Evolutionary conservation across 2,888 invertebrate species (phyloP).

Genomic region (Drosophila ezoana): DNA sequence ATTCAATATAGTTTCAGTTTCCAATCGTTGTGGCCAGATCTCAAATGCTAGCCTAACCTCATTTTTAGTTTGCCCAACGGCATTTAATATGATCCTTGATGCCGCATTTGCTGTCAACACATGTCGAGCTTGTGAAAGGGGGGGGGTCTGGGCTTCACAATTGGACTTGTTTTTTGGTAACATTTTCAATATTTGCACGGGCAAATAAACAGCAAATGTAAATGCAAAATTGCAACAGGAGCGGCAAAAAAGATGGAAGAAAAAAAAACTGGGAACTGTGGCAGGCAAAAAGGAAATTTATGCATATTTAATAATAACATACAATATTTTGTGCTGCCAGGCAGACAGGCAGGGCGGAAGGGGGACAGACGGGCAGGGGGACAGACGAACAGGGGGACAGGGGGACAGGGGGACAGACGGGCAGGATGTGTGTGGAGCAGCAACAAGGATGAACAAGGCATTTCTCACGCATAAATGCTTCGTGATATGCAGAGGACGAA

Average conservation of each 20-base stretch:
- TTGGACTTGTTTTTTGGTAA: slow-evolving; percentile 39
- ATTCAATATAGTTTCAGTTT: too few species aligned
- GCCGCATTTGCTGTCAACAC: slow-evolving; percentile 36
- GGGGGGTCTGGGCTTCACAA: too few species aligned
- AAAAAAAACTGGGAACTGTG: slow-evolving; percentile 24
- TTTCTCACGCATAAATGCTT: slow-evolving; percentile 75
- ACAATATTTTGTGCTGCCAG: slow-evolving; percentile 51
- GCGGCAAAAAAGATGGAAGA: slow-evolving; percentile 6
- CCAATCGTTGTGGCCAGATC: background rate
- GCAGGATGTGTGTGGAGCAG: slow-evolving; percentile 22
- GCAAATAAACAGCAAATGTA: slow-evolving; percentile 74
- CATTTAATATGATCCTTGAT: slow-evolving; percentile 22
- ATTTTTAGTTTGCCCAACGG: slow-evolving; percentile 11
- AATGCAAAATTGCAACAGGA: slow-evolving; percentile 57
- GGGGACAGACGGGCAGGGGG: slow-evolving; percentile 12
- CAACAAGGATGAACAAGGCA: slow-evolving; percentile 64
- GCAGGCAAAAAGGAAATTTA: slow-evolving; percentile 68
- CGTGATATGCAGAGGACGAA: slow-evolving; percentile 48
- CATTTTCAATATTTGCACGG: slow-evolving; percentile 72
- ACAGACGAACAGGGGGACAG: slow-evolving; percentile 12
- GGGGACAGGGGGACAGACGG: background rate
- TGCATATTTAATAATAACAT: slow-evolving; percentile 77
- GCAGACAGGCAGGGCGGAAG: slow-evolving; percentile 15
- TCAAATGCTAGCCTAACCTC: slow-evolving; percentile 13
- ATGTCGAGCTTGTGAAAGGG: background rate